Evolutionary conservation across 2,113 vertebrate genomes (phyloP), one percentile per base, ranked within the genome.

Genomic region (Antechinus flavipes): DNA sequence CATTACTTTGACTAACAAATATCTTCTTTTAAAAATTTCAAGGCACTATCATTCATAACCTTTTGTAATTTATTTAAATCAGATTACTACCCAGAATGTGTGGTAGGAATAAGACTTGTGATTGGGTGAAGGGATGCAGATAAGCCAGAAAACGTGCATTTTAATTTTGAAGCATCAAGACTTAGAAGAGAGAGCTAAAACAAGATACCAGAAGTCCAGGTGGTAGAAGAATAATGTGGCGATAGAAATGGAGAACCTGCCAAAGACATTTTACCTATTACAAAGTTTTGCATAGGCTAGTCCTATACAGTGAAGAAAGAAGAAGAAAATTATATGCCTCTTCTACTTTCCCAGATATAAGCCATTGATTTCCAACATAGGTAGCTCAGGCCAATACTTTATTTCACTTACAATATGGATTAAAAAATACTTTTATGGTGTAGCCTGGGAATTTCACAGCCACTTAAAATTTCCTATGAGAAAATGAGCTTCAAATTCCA

Each of bases 21-120:
- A 96, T 50, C 30, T 47, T 52, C 54, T 52, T 76, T 49, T 58
- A 94, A 92, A 93, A 95, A 46, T 24, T 27, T 9, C 47, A 94
- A 90, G 49, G n/a, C 42, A 56, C 26, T 89, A 94, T 7, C 52
- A 94, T 93, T 49, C 26, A 49, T 23, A 42, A 22, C 1, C 68
- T 84, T 84, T 84, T 84, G 68, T 84, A 84, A 84, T 42, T 84
- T 84, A 84, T 22, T 84, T 42, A 84, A 84, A 84, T n/a, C 16
- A 84, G 19, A 42, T 84, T n/a, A 42, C 6, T 42, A 84, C 42
- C 35, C 6, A 42, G 35, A 22, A 84, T 84, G 30, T 19, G 35
- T 35, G 58, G 58, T 68, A 35, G 58, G 30, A 68, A 68, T 68
- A 68, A 61, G 58, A 61, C 27, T 61, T 68, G 30, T 68, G 27